phyloP scores from a whole-genome alignment of 64 coral and sea anemone species.

The Actinia equina region DNA sequence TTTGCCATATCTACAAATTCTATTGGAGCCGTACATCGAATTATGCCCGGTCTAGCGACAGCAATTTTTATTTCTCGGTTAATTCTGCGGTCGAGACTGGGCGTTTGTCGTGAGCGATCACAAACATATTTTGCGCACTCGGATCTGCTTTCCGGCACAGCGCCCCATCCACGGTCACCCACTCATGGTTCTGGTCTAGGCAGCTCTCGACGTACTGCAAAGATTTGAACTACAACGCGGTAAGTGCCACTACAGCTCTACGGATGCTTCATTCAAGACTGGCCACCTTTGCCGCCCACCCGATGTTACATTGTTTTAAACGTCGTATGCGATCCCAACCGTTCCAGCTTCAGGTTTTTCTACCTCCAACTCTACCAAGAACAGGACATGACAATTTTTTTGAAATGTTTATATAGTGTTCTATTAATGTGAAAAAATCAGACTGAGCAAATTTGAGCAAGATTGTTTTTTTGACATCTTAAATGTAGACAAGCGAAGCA shows the following conservation, averaged over 20 bases:
- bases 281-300: neutral
- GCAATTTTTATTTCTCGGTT: conserved; percentile 38
- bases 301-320: conserved; percentile 8
- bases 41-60: conserved; percentile 18
- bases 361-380: too few relatives aligned
- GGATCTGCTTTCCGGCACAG: conserved; percentile 15
- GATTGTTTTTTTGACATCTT: too few relatives aligned
- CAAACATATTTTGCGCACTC: conserved; percentile 40
- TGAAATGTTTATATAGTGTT: too few relatives aligned
- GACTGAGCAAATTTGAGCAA: too few relatives aligned
- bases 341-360: too few relatives aligned
- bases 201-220: neutral
- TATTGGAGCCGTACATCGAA: conserved; percentile 23
- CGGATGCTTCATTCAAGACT: neutral
- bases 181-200: neutral
- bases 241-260: neutral
- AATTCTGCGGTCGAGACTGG: conserved; percentile 27
- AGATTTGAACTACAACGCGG: conserved; percentile 14
- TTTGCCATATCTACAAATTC: conserved; percentile 29
- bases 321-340: neutral
- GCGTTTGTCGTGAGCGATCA: conserved; percentile 14
- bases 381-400: too few relatives aligned
- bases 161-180: neutral
- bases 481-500: too few relatives aligned
- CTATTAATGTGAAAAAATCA: too few relatives aligned